Evolutionary conservation across 2,113 vertebrate species (phyloP).

Genomic region (Etheostoma cragini): DNA sequence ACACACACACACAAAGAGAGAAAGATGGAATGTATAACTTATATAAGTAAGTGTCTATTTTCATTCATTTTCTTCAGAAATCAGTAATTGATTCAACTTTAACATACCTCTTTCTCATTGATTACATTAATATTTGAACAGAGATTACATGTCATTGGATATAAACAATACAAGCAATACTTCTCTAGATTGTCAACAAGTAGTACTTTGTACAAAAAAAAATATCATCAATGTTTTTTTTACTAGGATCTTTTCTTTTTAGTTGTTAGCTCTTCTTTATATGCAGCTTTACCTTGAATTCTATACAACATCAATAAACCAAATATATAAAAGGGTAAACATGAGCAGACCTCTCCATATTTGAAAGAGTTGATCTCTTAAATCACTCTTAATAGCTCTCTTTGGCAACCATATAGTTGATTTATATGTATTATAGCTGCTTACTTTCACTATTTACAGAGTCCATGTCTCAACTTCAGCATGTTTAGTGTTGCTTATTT

Average conservation of each 20-base stretch:
- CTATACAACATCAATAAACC: constrained; percentile 6
- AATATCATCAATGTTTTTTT: constrained; percentile 2
- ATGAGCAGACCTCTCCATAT: background rate
- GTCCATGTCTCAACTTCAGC: constrained; percentile 4
- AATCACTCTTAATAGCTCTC: background rate
- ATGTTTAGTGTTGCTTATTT: constrained; percentile 29
- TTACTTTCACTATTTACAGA: constrained; percentile 7
- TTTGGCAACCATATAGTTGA: constrained; percentile 31
- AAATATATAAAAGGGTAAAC: background rate
- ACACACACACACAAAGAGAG: background rate
- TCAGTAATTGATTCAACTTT: constrained; percentile 23
- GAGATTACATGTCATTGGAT: background rate
- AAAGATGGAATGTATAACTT: constrained; percentile 21
- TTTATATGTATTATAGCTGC: constrained; percentile 18
- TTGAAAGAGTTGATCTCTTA: constrained; percentile 2
- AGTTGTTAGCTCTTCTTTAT: background rate
- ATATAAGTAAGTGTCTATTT: constrained; percentile 38
- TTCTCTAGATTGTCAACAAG: background rate
- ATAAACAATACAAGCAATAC: background rate
- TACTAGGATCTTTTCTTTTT: background rate
- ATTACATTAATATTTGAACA: constrained; percentile 24
- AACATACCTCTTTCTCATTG: background rate
- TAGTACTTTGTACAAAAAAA: constrained; percentile 2
- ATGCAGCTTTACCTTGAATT: background rate
- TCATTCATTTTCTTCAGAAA: constrained; percentile 26